Conservation (phyloP, 2,113 vertebrate genomes). For the Pelvicachromis taeniatus region DNA sequence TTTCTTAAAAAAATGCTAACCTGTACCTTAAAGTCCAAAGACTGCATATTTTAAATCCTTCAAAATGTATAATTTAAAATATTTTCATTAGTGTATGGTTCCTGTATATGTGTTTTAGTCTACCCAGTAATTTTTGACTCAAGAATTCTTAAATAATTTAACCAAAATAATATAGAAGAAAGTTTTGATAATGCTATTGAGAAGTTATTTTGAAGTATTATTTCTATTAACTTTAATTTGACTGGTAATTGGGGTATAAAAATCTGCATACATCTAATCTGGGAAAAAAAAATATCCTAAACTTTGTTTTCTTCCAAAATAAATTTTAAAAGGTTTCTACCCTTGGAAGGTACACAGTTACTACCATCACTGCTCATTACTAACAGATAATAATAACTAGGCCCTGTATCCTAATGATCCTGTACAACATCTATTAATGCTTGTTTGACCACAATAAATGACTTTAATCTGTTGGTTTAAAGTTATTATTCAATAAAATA, state of each 20-base stretch:
- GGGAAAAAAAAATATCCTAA: not conserved
- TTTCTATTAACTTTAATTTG: not conserved
- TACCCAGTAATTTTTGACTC: not conserved
- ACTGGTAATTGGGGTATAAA: not conserved
- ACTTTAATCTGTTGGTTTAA: not conserved
- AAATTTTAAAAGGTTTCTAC: rapidly evolving
- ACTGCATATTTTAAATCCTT: not conserved
- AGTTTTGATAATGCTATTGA: not conserved
- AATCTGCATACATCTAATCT: not conserved
- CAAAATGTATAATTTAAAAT: not conserved
- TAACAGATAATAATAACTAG: not conserved
- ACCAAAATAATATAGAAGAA: not conserved
- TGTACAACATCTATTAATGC: not conserved
- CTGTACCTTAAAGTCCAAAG: rapidly evolving
- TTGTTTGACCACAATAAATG: not conserved
- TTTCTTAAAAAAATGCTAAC: not conserved
- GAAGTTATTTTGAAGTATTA: not conserved
- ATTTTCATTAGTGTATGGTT: rapidly evolving
- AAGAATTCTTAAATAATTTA: not conserved
- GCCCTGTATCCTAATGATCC: not conserved
- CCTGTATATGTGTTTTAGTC: not conserved
- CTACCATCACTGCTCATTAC: not conserved
- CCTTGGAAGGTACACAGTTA: not conserved
- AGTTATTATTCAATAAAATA: not conserved
- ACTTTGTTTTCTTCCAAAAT: rapidly evolving